Evolutionary conservation across 2,113 vertebrate species (phyloP), one percentile per base, ranked within the genome.

Genomic region (Nipponia nippon): DNA sequence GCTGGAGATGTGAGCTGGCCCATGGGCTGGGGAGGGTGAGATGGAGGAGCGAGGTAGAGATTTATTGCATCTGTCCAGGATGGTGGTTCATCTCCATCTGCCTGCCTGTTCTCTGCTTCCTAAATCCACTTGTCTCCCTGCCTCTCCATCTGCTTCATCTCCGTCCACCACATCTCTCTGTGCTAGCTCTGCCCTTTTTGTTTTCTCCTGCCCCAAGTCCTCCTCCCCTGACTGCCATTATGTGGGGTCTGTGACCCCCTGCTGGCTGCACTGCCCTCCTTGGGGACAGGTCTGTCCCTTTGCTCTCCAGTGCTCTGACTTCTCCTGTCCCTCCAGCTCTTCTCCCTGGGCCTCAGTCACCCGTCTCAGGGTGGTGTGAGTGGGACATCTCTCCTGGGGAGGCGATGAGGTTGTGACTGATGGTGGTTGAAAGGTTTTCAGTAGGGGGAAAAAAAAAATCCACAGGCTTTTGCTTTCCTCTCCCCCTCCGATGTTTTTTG

Each of bases 91-190:
- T 71, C 80, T 89, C 83, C 79, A 83, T 29, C 52, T 21, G 1
- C 59, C 56, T 47, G 32, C 70, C 85, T 76, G 30, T 16, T 8
- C 65, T 67, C 89, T 67, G 42, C 89, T 87, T 50, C 90, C 47
- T 50, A 72, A 18, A 73, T 6, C 72, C 73, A 32, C 36, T 40
- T 29, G 1, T 47, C 61, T 26, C 38, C 73, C 67, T 58, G 53
- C 80, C 62, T 62, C 63, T 92, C 55, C 71, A 67, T 56, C 59
- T 29, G 62, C 66, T 69, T 83, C 72, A 23, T 27, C 76, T 56
- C 58, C 0, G 0, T 32, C 67, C 79, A 10, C 36, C 47, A 6
- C 1, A 9, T 62, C 50, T 69, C 78, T 29, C 56, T 0, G 0
- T 69, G 78, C 76, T 66, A 40, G 26, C 58, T 67, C n/a, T 62